These are phyloP conservation scores for Gasterosteus aculeatus DNA, from an alignment of 2,113 vertebrate species.

Conservation along the genomic window DNA sequence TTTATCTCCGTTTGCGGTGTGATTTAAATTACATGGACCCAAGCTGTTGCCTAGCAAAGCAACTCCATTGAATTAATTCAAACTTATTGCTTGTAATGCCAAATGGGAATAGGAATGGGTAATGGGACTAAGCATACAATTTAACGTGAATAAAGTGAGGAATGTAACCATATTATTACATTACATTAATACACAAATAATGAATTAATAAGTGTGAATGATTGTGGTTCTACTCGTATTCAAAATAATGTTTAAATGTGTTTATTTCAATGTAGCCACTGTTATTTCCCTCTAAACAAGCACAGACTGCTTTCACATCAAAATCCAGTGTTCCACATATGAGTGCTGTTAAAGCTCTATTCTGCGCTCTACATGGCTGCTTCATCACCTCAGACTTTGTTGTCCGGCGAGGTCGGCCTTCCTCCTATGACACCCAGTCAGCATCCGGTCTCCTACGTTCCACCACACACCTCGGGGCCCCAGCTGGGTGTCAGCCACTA, in stretches of 20 bases:
- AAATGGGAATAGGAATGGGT: too few relatives aligned
- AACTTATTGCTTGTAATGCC: too few relatives aligned
- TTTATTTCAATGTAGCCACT: background rate
- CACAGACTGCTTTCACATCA: background rate
- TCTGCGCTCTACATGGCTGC: background rate
- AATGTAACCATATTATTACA: background rate
- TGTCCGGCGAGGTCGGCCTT: slow-evolving; percentile 20
- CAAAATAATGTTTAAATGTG: background rate
- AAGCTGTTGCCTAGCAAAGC: too few relatives aligned
- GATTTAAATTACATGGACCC: too few relatives aligned
- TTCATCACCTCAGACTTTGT: slow-evolving; percentile 18
- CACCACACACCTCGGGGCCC: slow-evolving; percentile 31
- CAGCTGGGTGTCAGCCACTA: slow-evolving; percentile 22
- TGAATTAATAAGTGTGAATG: background rate
- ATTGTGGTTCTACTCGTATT: background rate
- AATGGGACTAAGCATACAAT: background rate
- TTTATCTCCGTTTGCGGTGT: too few relatives aligned
- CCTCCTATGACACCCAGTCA: slow-evolving; percentile 49
- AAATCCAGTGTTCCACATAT: background rate
- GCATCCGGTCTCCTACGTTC: slow-evolving; percentile 62
- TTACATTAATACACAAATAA: too few relatives aligned
- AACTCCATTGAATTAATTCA: background rate
- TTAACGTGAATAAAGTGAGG: background rate
- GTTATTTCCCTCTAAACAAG: background rate
- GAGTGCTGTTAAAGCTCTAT: background rate